Conservation (phyloP, 2,888 invertebrate genomes). For the Eupithecia exiguata region DNA sequence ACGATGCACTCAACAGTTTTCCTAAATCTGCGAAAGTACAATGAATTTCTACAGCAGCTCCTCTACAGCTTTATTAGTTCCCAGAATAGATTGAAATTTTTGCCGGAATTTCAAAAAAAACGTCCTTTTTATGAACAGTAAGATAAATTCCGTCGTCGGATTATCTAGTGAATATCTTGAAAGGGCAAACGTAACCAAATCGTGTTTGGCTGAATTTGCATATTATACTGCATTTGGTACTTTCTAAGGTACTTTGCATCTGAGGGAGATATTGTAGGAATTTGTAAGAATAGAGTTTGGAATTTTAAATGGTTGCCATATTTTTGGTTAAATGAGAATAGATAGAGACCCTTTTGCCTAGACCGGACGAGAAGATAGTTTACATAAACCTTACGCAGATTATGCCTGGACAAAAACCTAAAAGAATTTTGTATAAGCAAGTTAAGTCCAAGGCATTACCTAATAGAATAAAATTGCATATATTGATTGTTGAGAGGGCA, state of each 20-base stretch:
- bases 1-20: conserved; percentile 18
- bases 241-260: conserved; percentile 21
- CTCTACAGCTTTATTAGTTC: conserved; percentile 27
- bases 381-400: background rate
- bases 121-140: conserved; percentile 32
- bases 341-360: background rate
- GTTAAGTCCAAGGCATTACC: background rate
- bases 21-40: conserved; percentile 16
- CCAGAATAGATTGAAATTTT: conserved; percentile 34
- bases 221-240: conserved; percentile 31
- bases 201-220: conserved; percentile 35
- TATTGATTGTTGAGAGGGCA: background rate
- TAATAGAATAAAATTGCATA: background rate
- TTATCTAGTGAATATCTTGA: conserved; percentile 39
- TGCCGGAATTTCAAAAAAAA: conserved; percentile 22
- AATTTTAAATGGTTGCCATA: conserved; percentile 10
- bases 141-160: conserved; percentile 35
- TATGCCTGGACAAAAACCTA: background rate
- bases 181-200: conserved; percentile 27
- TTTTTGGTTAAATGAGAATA: conserved; percentile 14
- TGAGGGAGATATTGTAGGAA: conserved; percentile 15
- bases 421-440: background rate
- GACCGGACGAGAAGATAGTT: background rate
- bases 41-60: conserved; percentile 17
- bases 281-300: conserved; percentile 9